Base-by-base conservation (phyloP, 2,797 vertebrate species). In the Perodicticus potto region DNA sequence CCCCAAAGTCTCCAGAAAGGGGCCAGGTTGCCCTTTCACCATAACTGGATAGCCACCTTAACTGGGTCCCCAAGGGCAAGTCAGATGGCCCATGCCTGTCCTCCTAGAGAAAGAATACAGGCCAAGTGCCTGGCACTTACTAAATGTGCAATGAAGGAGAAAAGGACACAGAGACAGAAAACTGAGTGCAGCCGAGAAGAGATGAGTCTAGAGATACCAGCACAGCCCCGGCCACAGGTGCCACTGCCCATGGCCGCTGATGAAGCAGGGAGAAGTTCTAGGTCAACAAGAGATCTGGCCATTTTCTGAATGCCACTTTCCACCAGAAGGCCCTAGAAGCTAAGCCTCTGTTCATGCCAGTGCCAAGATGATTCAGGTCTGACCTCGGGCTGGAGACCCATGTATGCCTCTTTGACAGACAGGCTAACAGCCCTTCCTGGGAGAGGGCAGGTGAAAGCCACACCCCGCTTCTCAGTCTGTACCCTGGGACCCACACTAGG, bases 151-250 rank as follows among this genome's bases (percentile, higher is more conserved):
- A 37, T 4, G 27, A 53, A 12, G 25, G 34, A 76, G 53, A 19
- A 22, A 49, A 14, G 57, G 57, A 82, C 16, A 67, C 27, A 29
- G 32, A 65, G 20, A 11, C 0, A 0, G 27, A 13, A 12, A 37
- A 3, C 25, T 13, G 53, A 76, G 37, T 0, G 10, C 4, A 1
- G 17, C 34, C 19, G 2, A 0, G 6, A 4, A 55, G 34, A 73
- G 32, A 77, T 3, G 9, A 85, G 17, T 27, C 27, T 8, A 55
- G 6, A n/a, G 87, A 34, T 65, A 1, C 57, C 37, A 57, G 43
- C 70, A 14, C 1, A 19, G n/a, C 25, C 23, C 4, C 29, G 72
- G 29, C 14, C 81, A 3, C 6, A 0, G 4, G 4, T 2, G 0
- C n/a, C 49, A 7, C 69, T 43, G 27, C 9, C 77, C 40, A 57